Percentiles rank a stretch among this genome's conserved stretches.
phyloP scores from a whole-genome alignment of 1,140 invertebrate genomes.

The Bombus ignitus region DNA sequence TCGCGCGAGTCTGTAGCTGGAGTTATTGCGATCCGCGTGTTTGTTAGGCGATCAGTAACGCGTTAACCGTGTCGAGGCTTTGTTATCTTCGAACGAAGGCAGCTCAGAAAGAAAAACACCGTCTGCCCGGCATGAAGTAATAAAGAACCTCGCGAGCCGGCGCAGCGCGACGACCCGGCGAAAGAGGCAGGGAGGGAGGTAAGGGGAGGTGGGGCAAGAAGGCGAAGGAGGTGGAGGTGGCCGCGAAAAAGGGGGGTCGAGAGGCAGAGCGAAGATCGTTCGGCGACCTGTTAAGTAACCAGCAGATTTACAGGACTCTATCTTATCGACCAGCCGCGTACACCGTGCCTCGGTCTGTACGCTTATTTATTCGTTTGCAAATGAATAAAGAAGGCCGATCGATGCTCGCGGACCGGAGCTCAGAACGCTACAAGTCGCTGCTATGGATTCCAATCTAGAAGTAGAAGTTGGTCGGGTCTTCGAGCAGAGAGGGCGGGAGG shows the following conservation, averaged over 20 bases:
- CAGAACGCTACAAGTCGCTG: constrained; percentile 40
- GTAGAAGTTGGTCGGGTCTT: constrained; percentile 16
- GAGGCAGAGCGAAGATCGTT: constrained; percentile 61
- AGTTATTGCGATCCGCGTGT: constrained; percentile 58
- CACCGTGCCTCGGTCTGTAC: constrained; percentile 69
- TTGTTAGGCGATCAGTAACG: constrained; percentile 64
- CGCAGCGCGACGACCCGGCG: background rate
- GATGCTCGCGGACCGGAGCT: constrained; percentile 71
- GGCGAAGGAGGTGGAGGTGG: background rate
- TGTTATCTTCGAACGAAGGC: constrained; percentile 56
- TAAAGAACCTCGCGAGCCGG: constrained; percentile 57
- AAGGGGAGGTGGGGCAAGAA: background rate
- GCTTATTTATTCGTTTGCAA: constrained; percentile 80
- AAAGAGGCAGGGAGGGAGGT: no score
- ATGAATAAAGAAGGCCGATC: constrained; percentile 82
- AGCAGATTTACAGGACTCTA: constrained; percentile 78
- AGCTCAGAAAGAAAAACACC: constrained; percentile 51
- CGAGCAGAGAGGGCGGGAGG: background rate
- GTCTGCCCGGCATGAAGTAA: constrained; percentile 60
- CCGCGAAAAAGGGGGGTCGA: background rate
- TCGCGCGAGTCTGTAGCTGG: constrained; percentile 9
- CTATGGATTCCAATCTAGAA: constrained; percentile 62
- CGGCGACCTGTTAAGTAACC: constrained; percentile 75
- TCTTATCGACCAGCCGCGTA: constrained; percentile 78
- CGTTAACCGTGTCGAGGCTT: constrained; percentile 62